A percentile compares a stretch with the other conserved stretches of the same genome.
phyloP scores from a whole-genome alignment of 2,113 vertebrate species.

The Formicarius rufipectus region DNA sequence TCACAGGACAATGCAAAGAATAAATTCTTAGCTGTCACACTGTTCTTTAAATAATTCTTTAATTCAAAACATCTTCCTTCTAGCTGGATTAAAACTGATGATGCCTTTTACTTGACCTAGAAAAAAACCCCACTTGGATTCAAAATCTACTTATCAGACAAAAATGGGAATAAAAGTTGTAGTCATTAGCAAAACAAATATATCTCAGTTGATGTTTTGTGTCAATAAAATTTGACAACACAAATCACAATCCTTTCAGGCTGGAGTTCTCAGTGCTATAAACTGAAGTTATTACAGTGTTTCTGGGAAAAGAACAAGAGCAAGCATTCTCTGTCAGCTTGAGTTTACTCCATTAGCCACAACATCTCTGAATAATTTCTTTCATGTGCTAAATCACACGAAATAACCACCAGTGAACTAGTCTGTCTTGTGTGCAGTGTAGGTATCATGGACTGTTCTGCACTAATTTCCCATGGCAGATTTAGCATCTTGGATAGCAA shows the following conservation, averaged over 20 bases:
- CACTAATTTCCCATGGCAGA: background rate
- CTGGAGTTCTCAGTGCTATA: background rate
- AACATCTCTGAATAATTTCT: background rate
- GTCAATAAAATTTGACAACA: background rate
- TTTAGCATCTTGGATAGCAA: background rate
- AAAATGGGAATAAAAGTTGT: background rate
- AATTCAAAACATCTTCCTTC: background rate
- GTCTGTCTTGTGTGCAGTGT: background rate
- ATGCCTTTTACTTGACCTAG: background rate
- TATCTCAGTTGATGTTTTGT: background rate
- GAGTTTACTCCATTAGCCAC: background rate
- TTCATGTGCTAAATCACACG: background rate
- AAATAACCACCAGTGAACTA: background rate
- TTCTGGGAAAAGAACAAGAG: background rate
- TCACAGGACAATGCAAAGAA: background rate
- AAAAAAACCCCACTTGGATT: background rate
- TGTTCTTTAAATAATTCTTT: background rate
- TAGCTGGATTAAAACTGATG: background rate
- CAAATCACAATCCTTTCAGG: background rate
- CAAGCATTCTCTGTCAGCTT: background rate
- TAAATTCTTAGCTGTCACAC: background rate
- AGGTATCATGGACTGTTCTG: background rate
- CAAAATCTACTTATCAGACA: background rate
- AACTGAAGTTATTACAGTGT: background rate
- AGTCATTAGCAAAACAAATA: background rate